A percentile compares a stretch with the other conserved stretches of the same genome.
These are phyloP conservation scores for Boulengeromyrus knoepffleri DNA, from an alignment of 2,113 vertebrate genomes.

Conservation along the genomic window DNA sequence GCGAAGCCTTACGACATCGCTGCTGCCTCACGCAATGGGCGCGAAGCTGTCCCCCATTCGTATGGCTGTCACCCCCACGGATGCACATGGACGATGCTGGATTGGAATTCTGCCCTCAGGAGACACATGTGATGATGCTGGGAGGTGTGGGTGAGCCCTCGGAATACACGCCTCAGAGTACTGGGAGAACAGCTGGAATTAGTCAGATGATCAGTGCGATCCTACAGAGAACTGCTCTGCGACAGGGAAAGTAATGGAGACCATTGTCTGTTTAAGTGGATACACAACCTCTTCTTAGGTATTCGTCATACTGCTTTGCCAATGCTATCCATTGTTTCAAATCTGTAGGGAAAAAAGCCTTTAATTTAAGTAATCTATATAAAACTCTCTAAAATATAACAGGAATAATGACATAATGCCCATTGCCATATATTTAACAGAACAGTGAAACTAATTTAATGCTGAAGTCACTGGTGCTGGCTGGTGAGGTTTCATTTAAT, in stretches of 20 bases:
- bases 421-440: not conserved
- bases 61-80: not conserved
- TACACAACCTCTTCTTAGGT: too few species aligned
- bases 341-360: slow-evolving; percentile 12
- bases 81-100: not conserved
- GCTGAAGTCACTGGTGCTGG: not conserved
- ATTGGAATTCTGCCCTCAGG: slow-evolving; percentile 3
- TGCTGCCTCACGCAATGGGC: not conserved
- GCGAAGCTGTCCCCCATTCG: not conserved
- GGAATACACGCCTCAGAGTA: not conserved
- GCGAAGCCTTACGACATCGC: slow-evolving; percentile 7
- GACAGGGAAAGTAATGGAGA: not conserved
- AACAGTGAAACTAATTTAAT: not conserved
- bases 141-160: not conserved
- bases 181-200: not conserved
- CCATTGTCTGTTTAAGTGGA: not conserved
- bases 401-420: not conserved
- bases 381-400: not conserved
- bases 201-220: not conserved
- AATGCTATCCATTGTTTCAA: not conserved
- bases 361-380: not conserved
- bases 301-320: too few species aligned
- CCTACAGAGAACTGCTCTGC: not conserved
- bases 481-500: not conserved
- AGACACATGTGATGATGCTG: not conserved